Evolutionary conservation across 2,888 invertebrate genomes (phyloP), one percentile per base, ranked within the genome.

Genomic region (Bibio marci): DNA sequence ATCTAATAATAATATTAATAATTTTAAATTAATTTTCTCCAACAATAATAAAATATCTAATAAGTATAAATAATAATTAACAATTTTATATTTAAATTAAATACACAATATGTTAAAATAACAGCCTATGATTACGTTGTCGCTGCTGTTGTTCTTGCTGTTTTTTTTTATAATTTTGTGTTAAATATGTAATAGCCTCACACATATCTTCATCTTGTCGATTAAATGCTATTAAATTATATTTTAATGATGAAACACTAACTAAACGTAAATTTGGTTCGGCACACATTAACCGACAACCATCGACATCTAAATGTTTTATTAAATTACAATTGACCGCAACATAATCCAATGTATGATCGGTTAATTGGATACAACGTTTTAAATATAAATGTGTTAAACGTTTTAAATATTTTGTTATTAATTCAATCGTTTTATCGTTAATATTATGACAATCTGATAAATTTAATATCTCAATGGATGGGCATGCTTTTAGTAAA

Each of bases 371-470:
- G 12, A 62, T 63, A 50, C 72, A 73, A 19, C 65, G 64, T 52
- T 68, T 62, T 3, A 61, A 58, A 46, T 58, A 51, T 37, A 58
- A 36, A 15, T 50, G 47, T 3, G 53, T 52, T 27, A 62, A 43
- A n/a, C 62, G 54, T 4, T 47, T 50, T 19, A 71, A 51, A 40
- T 59, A 59, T 30, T 55, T 58, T 1, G 65, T 58, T 2, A 72
- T 50, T 27, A 59, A 55, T 30, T 62, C 56, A 26, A 73, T 62
- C 2, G 67, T 73, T 44, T 69, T 67, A 57, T 82, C 80, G 46
- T 73, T 75, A 30, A 80, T 67, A 50, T 73, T 72, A 46, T 68
- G 70, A 55, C 80, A 80, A 52, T 77, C 72, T 42, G 67, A 70
- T 14, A 81, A 57, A 52, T 74, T 69, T 8, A 82, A 57, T 46